Base-by-base conservation (phyloP, 2,113 vertebrate species). In the Nematolebias whitei region DNA sequence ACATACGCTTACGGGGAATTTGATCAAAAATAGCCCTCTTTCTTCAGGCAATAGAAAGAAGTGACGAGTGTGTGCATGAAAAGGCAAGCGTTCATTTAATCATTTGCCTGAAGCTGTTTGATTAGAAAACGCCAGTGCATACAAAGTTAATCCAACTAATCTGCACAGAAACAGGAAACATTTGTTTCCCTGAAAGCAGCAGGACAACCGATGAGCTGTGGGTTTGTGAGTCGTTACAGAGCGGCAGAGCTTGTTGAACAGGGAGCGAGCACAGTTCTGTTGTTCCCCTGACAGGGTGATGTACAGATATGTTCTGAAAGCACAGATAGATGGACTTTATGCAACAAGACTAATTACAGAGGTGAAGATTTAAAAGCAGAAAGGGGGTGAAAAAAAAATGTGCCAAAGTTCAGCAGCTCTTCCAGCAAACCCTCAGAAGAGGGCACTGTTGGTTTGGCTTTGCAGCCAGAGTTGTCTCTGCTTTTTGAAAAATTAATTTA, bases 161-260 rank as follows among this genome's bases (percentile, higher is more conserved):
- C 48, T 59, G 45, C 19, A 44, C 24, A 2, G 51, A 19, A 45
- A 20, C 58, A 40, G 51, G 52, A 58, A 70, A 76, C 74, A 70
- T 77, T 12, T 3, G 15, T 29, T 63, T 52, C 57, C 50, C 48
- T 66, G 69, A 77, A 48, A 65, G 29, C 13, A 1, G n/a, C 23
- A 58, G n/a, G 47, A 59, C 10, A 47, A 62, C 50, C 44, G 3
- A 23, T 1, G 24, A 4, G 58, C 20, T 16, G 11, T 67, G 14
- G n/a, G n/a, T n/a, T n/a, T n/a, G n/a, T n/a, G n/a, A n/a, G n/a
- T n/a, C n/a, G n/a, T n/a, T n/a, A n/a, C n/a, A n/a, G n/a, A n/a
- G n/a, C n/a, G n/a, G n/a, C 19, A 47, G 71, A 80, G 60, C 74
- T 50, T 44, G 62, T 78, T 50, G 40, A 29, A 78, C 63, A 44